A percentile compares a stretch with the other conserved stretches of the same genome.
Conservation (phyloP, 1,140 invertebrate genomes). For the Drosophila setifemur region DNA sequence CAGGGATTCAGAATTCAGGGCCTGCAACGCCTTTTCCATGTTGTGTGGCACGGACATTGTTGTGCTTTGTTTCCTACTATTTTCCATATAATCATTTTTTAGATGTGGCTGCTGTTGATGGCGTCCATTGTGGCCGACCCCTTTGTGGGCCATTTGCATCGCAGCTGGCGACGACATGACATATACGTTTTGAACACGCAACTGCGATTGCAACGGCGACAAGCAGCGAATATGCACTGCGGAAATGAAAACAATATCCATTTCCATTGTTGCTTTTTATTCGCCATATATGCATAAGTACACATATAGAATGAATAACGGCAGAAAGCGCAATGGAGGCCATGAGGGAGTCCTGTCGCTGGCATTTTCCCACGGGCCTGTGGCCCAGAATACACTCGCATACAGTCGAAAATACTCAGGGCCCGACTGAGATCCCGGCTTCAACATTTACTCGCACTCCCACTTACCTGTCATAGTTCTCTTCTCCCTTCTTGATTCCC, state of each 20-base stretch:
- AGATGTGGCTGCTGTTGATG: constrained; percentile 52
- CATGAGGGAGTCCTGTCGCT: constrained; percentile 62
- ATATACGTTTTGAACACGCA: not conserved
- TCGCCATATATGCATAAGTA: constrained; percentile 31
- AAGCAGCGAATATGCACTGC: constrained; percentile 35
- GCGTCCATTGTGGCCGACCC: constrained; percentile 67
- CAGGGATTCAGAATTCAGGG: constrained; percentile 1
- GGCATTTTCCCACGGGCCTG: constrained; percentile 35
- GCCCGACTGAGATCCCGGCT: constrained; percentile 8
- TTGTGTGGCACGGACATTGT: constrained; percentile 27
- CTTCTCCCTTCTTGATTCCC: constrained; percentile 4
- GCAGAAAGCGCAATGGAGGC: constrained; percentile 62
- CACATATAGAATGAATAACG: constrained; percentile 24
- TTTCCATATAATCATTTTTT: constrained; percentile 76
- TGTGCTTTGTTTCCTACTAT: constrained; percentile 31
- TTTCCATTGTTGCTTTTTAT: constrained; percentile 76
- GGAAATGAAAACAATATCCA: constrained; percentile 80
- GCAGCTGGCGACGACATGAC: constrained; percentile 56
- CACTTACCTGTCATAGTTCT: constrained; percentile 16
- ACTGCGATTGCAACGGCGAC: constrained; percentile 18
- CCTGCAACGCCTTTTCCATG: constrained; percentile 44
- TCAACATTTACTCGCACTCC: constrained; percentile 29
- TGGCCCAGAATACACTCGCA: not conserved
- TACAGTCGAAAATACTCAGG: not conserved
- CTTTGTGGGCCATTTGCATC: constrained; percentile 70